Conservation (phyloP, 1,140 invertebrate genomes). For the Asbolus verrucosus region DNA sequence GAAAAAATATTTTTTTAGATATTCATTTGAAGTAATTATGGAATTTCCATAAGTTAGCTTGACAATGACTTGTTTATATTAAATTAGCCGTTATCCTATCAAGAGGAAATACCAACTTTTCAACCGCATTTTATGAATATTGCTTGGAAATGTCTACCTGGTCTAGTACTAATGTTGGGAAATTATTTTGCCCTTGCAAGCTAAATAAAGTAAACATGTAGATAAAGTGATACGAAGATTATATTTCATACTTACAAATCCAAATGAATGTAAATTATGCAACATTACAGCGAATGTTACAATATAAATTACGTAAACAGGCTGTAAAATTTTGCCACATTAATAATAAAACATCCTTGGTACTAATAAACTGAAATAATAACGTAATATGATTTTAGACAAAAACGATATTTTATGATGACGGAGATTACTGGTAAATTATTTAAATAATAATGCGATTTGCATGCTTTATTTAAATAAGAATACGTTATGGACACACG, state of each 20-base stretch:
- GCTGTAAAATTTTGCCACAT: neutral
- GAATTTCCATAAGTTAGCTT: no score
- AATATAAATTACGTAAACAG: constrained; percentile 3
- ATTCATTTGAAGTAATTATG: constrained; percentile 14
- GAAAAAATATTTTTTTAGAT: constrained; percentile 3
- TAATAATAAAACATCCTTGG: neutral
- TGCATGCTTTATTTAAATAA: neutral
- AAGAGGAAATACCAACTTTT: no score
- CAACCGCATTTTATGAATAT: no score
- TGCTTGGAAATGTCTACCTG: no score
- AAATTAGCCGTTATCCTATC: no score
- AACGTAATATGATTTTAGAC: no score
- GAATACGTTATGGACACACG: neutral
- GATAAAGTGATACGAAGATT: constrained; percentile 1
- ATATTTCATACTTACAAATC: constrained; percentile 3
- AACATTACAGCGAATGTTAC: constrained; percentile 11
- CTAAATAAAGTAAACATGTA: constrained; percentile 9
- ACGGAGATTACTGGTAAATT: no score
- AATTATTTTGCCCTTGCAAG: constrained; percentile 2
- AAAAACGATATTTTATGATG: no score
- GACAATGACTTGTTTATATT: no score
- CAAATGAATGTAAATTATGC: constrained; percentile 20
- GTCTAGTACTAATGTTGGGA: no score
- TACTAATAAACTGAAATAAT: no score
- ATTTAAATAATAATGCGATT: no score